Base-by-base conservation (phyloP, 2,888 invertebrate genomes). In the Gymnosoma rotundatum region DNA sequence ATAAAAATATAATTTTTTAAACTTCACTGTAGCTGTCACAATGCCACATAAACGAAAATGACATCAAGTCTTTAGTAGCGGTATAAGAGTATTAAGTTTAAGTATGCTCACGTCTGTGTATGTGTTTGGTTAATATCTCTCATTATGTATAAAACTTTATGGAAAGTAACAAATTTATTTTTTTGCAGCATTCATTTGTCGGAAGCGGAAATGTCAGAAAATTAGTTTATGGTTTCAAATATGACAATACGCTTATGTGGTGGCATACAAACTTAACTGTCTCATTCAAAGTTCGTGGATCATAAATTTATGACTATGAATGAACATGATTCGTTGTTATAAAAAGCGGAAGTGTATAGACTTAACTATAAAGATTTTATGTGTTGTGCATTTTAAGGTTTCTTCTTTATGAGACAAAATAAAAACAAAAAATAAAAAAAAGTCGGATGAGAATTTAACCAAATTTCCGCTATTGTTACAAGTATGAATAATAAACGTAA, bases 121-220 rank as follows among this genome's bases (percentile, higher is more conserved):
- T 67, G 21, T 63, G 63, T 12, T 25, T 32, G 25, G 1, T 54
- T 52, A 69, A 60, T 60, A 63, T 50, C 20, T 45, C 63, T 32
- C 45, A 38, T 36, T 66, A 8, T 60, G 72, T 32, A 56, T 45
- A 48, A 18, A 69, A 42, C 63, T 50, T 58, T 61, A 63, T 80
- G 45, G 1, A 7, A 56, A 32, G 32, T 32, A 56, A 61, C 56
- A 21, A 25, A 54, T 36, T 9, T 36, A 21, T 32, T 58, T 60
- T 52, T 52, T 52, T 10, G 8, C 18, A 63, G 56, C 66, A 67
- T 60, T 73, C 36, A 80, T 80, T 84, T 69, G 45, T 45, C 81
- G 84, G 84, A 85, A 85, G 66, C 85, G 85, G 85, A 85, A 75
- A 82, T 85, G 85, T 72, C 75, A 72, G 85, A 83, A 85, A 85